These are phyloP conservation scores for Nomia melanderi DNA, from an alignment of 1,140 invertebrate genomes.

Conservation along the genomic window DNA sequence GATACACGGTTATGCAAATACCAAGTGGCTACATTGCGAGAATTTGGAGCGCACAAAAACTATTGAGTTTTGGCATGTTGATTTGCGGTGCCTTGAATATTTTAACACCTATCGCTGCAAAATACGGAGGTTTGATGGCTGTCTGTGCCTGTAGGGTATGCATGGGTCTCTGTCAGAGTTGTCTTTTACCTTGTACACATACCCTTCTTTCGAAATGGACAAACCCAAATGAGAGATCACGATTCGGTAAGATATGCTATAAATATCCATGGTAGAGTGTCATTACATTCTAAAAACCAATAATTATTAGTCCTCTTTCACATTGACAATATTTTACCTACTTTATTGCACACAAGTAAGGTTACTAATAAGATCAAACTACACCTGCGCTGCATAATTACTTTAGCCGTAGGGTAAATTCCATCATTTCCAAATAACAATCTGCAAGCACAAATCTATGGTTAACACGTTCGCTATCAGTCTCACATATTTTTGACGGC, in stretches of 20 bases:
- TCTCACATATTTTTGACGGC: too few species aligned
- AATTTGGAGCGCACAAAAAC: constrained; percentile 81
- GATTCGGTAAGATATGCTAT: constrained; percentile 70
- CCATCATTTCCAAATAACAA: too few species aligned
- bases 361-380: too few species aligned
- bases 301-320: too few species aligned
- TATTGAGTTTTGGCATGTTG: constrained; percentile 84
- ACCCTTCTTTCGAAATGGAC: constrained; percentile 85
- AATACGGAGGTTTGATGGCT: constrained; percentile 77
- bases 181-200: constrained; percentile 85
- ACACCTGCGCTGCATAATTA: too few species aligned
- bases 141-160: constrained; percentile 82
- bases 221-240: constrained; percentile 75
- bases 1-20: constrained; percentile 84
- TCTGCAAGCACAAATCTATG: too few species aligned
- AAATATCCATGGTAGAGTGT: neutral
- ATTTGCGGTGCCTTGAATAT: constrained; percentile 83
- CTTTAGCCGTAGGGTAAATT: too few species aligned
- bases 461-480: too few species aligned
- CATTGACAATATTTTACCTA: too few species aligned
- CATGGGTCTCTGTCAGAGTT: constrained; percentile 85
- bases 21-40: constrained; percentile 82
- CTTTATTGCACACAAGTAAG: too few species aligned
- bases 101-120: constrained; percentile 68
- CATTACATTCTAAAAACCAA: too few species aligned